Base-by-base conservation (phyloP, 2,797 vertebrate species). In the Myotis daubentonii region DNA sequence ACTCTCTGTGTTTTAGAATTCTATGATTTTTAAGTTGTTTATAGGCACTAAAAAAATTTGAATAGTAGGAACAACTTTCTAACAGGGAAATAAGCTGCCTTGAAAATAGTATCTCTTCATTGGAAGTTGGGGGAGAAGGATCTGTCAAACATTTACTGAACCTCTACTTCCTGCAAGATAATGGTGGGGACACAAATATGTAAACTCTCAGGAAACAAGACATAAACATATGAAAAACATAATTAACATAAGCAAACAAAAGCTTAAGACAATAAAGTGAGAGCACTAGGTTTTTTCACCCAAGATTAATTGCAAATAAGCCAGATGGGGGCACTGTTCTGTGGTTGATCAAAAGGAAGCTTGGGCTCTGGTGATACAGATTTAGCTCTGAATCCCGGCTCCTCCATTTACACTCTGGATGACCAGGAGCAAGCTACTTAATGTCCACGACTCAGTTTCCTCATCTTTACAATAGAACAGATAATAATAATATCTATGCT, bases 141-240 rank as follows among this genome's bases (percentile, higher is more conserved):
- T 5, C 19, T 38, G 66, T 38, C 20, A 30, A 53, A 65, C 25
- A 44, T 81, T 44, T 55, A 38, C 12, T 3, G 23, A 57, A 15
- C 2, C 25, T 89, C 72, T 47, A 55, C n/a, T 62, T 13, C 11
- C 1, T 81, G 19, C 44, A 38, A 84, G 33, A 8, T 6, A 86
- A 20, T 30, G 16, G 25, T 55, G 22, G 71, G 23, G 30, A 71
- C 20, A 53, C 44, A 81, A 9, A 44, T 33, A 57, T 8, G 11
- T 28, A 76, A 65, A n/a, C 79, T 44, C 72, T 36, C 23, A 76
- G 47, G 60, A 96, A 94, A 84, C 66, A 72, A 89, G 49, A 49
- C 8, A 51, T 22, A 74, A 83, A 28, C 17, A 47, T 79, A 76
- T n/a, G 30, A 49, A 51, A 91, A 79, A 80, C 22, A 10, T 47